Percentiles rank a stretch among this genome's conserved stretches.
These are phyloP conservation scores for Apodemia hepburni DNA, from an alignment of 2,888 invertebrate species.

Conservation along the genomic window DNA sequence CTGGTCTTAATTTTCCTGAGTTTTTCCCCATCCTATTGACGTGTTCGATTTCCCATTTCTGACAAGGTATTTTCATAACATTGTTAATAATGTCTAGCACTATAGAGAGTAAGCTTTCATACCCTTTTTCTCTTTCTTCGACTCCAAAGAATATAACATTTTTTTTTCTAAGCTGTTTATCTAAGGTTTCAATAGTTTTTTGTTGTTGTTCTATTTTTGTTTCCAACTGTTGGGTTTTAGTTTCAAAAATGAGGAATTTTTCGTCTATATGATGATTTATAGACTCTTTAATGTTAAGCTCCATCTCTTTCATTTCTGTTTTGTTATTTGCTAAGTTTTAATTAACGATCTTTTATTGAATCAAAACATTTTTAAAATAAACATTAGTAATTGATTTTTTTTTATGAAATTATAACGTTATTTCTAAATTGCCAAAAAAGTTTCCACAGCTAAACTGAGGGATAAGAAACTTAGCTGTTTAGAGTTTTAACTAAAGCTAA, in stretches of 20 bases:
- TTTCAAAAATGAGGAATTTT: constrained; percentile 30
- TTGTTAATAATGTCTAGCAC: constrained; percentile 27
- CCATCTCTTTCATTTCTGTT: constrained; percentile 33
- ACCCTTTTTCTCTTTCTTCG: constrained; percentile 27
- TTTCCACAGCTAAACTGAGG: too few relatives aligned
- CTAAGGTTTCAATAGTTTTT: constrained; percentile 32
- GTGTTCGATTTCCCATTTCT: constrained; percentile 28
- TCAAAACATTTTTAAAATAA: too few relatives aligned
- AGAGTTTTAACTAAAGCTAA: too few relatives aligned
- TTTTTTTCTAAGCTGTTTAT: constrained; percentile 31
- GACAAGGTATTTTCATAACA: constrained; percentile 24
- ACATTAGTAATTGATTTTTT: too few relatives aligned
- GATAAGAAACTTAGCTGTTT: too few relatives aligned
- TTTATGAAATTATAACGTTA: too few relatives aligned
- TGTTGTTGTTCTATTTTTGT: constrained; percentile 35
- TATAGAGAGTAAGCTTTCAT: constrained; percentile 22
- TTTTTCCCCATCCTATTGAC: constrained; percentile 25
- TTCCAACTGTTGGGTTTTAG: constrained; percentile 29
- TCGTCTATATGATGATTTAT: constrained; percentile 34
- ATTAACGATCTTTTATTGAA: too few relatives aligned
- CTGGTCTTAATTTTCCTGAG: constrained; percentile 26
- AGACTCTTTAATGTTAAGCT: constrained; percentile 32
- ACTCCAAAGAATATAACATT: constrained; percentile 36
- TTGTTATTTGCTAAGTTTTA: constrained; percentile 32
- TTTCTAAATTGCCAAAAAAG: too few relatives aligned